Evolutionary conservation across 2,113 vertebrate species (phyloP), one percentile per base, ranked within the genome.

Genomic region (Centropus bengalensis): DNA sequence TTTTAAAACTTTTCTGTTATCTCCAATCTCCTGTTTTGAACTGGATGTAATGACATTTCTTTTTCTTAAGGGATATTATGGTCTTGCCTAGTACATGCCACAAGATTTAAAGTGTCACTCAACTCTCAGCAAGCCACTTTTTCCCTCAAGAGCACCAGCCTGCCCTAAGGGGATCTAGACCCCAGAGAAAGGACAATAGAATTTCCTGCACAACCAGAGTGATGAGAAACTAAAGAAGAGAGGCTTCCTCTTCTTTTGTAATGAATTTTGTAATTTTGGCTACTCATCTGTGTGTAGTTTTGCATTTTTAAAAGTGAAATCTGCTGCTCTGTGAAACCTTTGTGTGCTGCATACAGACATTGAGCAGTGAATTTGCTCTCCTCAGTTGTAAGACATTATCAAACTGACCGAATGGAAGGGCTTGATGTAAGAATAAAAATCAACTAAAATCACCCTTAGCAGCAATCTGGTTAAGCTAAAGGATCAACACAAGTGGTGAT

Each of bases 71-170:
- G 75, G 68, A 78, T 88, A 91, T 71, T 88, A 95, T 54, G 1
- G 8, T 73, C 45, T 74, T 84, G 58, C 79, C 52, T 89, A 62
- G 63, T 89, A 85, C 0, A 8, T 83, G 59, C 64, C 63, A 88
- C 27, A 42, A 68, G 87, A 96, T 74, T 71, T 94, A 85, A 91
- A 23, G 28, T 52, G 68, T 74, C 87, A 83, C 55, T 95, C 78
- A 85, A 49, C 16, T 54, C 28, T 67, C 82, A 78, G 79, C 52
- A 88, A 78, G 49, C 17, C 47, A 78, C 30, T 27, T 49, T 82
- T 49, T 82, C 62, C 62, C 59, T 71, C 78, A 77, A 63, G 68
- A 82, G 74, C 66, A 54, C 14, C 10, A 40, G 16, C 15, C 33
- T 86, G 52, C 32, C 70, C 71, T 55, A 55, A 62, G n/a, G 86